phyloP scores from a whole-genome alignment of 1,140 invertebrate species.

The Apis mellifera region DNA sequence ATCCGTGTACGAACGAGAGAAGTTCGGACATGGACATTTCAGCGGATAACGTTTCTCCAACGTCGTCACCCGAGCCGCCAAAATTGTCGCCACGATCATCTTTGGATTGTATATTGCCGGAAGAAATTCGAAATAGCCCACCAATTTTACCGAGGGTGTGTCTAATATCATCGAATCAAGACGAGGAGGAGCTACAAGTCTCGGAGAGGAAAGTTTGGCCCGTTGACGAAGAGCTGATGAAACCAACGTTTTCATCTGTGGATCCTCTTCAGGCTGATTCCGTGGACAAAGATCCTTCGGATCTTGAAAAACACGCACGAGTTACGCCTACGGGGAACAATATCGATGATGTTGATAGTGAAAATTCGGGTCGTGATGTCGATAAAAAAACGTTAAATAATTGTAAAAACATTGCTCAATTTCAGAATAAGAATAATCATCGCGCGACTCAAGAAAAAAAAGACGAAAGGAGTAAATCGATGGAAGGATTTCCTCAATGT shows the following conservation, averaged over 20 bases:
- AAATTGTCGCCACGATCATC: conserved; percentile 65
- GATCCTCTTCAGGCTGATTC: not conserved
- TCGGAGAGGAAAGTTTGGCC: conserved; percentile 8
- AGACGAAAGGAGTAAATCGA: not conserved
- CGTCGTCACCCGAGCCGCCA: conserved; percentile 63
- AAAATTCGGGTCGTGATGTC: not conserved
- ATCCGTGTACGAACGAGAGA: not conserved
- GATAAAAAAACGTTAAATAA: not conserved
- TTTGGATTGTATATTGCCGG: conserved; percentile 40
- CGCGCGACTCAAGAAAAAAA: not conserved
- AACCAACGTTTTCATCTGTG: not conserved
- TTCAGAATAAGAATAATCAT: not conserved
- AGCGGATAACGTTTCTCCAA: not conserved
- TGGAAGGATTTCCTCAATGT: not conserved
- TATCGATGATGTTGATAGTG: not conserved
- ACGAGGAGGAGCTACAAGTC: not conserved
- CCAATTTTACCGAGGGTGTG: conserved; percentile 61
- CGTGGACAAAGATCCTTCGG: too few relatives aligned
- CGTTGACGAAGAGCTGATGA: not conserved
- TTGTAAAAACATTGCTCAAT: not conserved
- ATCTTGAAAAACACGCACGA: not conserved
- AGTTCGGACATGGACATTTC: not conserved
- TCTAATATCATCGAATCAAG: conserved; percentile 27
- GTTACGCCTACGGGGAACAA: not conserved
- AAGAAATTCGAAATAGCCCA: conserved; percentile 60